Evolutionary conservation across 2,888 invertebrate species (phyloP), one percentile per base, ranked within the genome.

Genomic region (Microplitis manilae): DNA sequence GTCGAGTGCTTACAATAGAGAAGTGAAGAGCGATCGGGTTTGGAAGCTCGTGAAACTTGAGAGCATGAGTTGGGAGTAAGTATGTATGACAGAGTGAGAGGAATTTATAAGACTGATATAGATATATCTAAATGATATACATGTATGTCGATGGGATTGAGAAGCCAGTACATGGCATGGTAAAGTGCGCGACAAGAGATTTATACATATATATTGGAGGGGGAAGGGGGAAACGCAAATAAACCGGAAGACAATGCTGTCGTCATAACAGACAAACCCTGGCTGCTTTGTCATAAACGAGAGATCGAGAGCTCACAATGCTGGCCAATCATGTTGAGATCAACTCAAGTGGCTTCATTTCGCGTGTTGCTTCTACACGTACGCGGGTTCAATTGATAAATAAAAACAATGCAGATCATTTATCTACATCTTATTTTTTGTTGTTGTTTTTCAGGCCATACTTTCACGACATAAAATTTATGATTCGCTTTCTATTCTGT

Each of bases 161-260:
- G 30, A 30, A 30, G 30, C 2, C 30, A 30, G 69, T 59, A 74
- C 70, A 73, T 61, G 71, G 65, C 39, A 73, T 50, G 20, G 41
- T 62, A 62, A 9, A 13, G 75, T 68, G 62, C 13, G 20, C 61
- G 64, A 50, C n/a, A 68, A 41, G 61, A 50, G 69, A 30, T 61
- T 9, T 40, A 15, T 60, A 73, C 40, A 72, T 72, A n/a, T 68
- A 17, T 17, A n/a, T n/a, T 30, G 73, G 64, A 73, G 41, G 65
- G 50, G 69, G 69, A 8, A 30, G 50, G 68, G 60, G 68, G 60
- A 59, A 62, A 70, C 81, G 79, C 82, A 83, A 84, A 85, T 83
- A 84, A 84, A 80, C 80, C 77, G 79, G 78, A 83, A 83, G 84
- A 86, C 86, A 85, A 86, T 84, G 75, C 81, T 70, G 73, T 73